Base-by-base conservation (phyloP, 2,113 vertebrate genomes). In the Pterocles burchelli region DNA sequence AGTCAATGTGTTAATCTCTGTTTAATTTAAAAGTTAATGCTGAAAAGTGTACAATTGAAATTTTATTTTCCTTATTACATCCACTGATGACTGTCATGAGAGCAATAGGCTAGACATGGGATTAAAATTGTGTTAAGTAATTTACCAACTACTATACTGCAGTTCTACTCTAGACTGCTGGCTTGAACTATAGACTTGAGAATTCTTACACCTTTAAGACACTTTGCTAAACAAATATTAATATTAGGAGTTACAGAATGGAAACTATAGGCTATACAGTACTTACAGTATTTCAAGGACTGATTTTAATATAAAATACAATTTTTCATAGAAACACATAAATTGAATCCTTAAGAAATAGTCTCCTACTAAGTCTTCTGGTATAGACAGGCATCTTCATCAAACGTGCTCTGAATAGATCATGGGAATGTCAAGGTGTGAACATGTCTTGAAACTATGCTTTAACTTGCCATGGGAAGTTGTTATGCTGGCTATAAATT, bases 91-190 rank as follows among this genome's bases (percentile, higher is more conserved):
- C 61, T 92, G 57, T n/a, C 82, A n/a, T 41, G 90, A 96, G 85
- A 95, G 95, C 68, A 73, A 41, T 80, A 93, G 82, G 82, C 93
- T 75, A 94, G 78, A 88, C 68, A 28, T 54, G 51, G 74, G 90
- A 94, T 94, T 91, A 86, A 90, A 94, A 88, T 45, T 74, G 46
- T 91, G 36, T 87, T 93, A 96, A 90, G 59, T 96, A 80, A 93
- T 90, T 90, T 91, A 81, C 90, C 70, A 59, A 89, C 48, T 95
- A 73, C 74, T 62, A 10, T 48, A 57, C 43, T 79, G 58, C 76
- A 74, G 24, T 86, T 71, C 36, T 85, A 6, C 51, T 76, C 61
- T 34, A 80, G 41, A 5, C 17, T 77, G n/a, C 52, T 91, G 73
- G 29, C 71, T 94, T 85, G 33, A 77, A 66, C 57, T 58, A 8